phyloP scores from a whole-genome alignment of 2,888 invertebrate species.

The Acrobeloides nanus region DNA sequence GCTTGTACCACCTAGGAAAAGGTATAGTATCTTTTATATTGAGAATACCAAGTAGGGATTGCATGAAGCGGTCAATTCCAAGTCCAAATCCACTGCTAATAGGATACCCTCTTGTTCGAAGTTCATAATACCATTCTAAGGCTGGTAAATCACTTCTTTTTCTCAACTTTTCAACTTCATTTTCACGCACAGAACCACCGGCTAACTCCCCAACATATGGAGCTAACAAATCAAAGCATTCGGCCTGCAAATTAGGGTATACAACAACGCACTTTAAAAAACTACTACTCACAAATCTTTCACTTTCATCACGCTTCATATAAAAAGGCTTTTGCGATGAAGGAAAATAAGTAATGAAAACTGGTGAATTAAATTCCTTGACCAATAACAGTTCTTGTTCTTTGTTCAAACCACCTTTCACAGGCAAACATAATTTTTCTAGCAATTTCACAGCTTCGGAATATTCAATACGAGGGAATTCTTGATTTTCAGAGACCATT shows the following conservation, averaged over 20 bases:
- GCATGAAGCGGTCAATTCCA: slow-evolving; percentile 78
- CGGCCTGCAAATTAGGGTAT: slow-evolving; percentile 47
- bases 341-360: slow-evolving; percentile 86
- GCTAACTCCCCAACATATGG: slow-evolving; percentile 85
- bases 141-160: not conserved
- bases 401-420: slow-evolving; percentile 29
- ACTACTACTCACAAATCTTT: slow-evolving; percentile 8
- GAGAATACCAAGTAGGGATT: slow-evolving; percentile 67
- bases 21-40: slow-evolving; percentile 91
- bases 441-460: slow-evolving; percentile 33
- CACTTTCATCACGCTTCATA: slow-evolving; percentile 60
- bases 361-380: slow-evolving; percentile 61
- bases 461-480: slow-evolving; percentile 29
- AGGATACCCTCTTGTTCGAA: slow-evolving; percentile 74
- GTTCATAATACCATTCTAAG: slow-evolving; percentile 45
- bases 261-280: not conserved
- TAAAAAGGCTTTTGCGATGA: slow-evolving; percentile 86
- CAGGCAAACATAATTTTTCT: slow-evolving; percentile 11
- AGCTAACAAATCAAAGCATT: slow-evolving; percentile 72
- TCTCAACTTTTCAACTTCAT: slow-evolving; percentile 13
- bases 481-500: too few species aligned
- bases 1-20: slow-evolving; percentile 79
- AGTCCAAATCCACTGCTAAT: slow-evolving; percentile 91
- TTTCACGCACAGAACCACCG: slow-evolving; percentile 78
- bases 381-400: slow-evolving; percentile 36